phyloP scores from a whole-genome alignment of 2,797 vertebrate species.

The Sebastolobus alascanus region DNA sequence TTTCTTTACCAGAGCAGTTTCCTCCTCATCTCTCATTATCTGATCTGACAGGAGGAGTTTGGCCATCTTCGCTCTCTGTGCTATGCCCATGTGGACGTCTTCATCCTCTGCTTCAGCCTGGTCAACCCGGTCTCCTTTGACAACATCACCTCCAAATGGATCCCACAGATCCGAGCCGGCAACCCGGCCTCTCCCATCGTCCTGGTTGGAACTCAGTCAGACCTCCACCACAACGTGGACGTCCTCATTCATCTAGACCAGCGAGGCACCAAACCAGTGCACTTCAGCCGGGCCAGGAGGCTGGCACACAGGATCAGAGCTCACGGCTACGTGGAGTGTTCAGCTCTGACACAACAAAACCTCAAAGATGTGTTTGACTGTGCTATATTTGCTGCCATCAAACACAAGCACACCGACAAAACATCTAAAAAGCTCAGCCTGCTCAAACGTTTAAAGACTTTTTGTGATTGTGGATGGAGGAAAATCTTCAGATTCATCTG shows the following conservation, averaged over 20 bases:
- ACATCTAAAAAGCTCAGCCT: slow-evolving; percentile 89
- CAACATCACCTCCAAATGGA: slow-evolving; percentile 94
- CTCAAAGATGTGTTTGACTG: slow-evolving; percentile 95
- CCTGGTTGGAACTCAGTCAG: slow-evolving; percentile 94
- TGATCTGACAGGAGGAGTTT: slow-evolving; percentile 90
- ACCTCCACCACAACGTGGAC: slow-evolving; percentile 91
- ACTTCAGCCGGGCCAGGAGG: slow-evolving; percentile 84
- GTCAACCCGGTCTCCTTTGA: slow-evolving; percentile 94
- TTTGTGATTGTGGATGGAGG: slow-evolving; percentile 92
- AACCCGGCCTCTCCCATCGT: slow-evolving; percentile 90
- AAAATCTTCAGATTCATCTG: slow-evolving; percentile 93
- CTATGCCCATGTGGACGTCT: slow-evolving; percentile 93
- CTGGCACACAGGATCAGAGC: slow-evolving; percentile 92
- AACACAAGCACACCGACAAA: slow-evolving; percentile 84
- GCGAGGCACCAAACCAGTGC: slow-evolving; percentile 86
- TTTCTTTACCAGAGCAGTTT: neutral
- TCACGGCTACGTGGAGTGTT: slow-evolving; percentile 93
- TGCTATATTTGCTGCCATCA: slow-evolving; percentile 92
- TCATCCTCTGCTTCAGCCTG: slow-evolving; percentile 97
- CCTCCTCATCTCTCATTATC: slow-evolving; percentile 12
- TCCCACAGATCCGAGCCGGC: slow-evolving; percentile 92
- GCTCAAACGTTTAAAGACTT: slow-evolving; percentile 88
- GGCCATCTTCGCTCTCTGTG: slow-evolving; percentile 93
- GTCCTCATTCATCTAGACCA: slow-evolving; percentile 91
- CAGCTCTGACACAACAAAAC: slow-evolving; percentile 95